phyloP scores from a whole-genome alignment of 2,113 vertebrate species.

The Chaenogobius annularis region DNA sequence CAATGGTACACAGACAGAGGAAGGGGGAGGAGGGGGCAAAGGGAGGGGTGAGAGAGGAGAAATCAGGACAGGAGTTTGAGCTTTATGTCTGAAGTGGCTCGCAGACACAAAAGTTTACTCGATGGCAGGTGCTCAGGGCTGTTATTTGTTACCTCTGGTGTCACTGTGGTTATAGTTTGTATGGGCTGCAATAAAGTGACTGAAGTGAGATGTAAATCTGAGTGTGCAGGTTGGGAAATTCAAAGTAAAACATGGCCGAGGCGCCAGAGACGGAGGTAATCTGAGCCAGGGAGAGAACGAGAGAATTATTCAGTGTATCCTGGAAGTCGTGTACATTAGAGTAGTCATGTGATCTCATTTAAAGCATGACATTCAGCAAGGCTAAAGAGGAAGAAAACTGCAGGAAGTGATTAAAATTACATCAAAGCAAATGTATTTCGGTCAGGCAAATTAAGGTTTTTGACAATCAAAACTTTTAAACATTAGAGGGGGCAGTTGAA shows the following conservation, averaged over 20 bases:
- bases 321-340: background rate
- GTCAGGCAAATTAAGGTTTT: background rate
- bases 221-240: conserved; percentile 10
- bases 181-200: conserved; percentile 50
- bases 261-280: background rate
- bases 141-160: conserved; percentile 55
- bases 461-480: background rate
- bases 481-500: no score
- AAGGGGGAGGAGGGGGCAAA: conserved; percentile 34
- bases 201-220: conserved; percentile 52
- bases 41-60: conserved; percentile 16
- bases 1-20: conserved; percentile 63
- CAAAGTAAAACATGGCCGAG: conserved; percentile 30
- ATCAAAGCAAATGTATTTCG: no score
- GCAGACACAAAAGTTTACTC: conserved; percentile 45
- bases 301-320: background rate
- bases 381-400: background rate
- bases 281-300: background rate
- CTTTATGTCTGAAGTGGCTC: conserved; percentile 34
- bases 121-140: conserved; percentile 41
- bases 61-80: conserved; percentile 24
- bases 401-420: no score
- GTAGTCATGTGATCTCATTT: background rate
- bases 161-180: conserved; percentile 40
- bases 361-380: background rate